Evolutionary conservation across 2,113 vertebrate genomes (phyloP), one percentile per base, ranked within the genome.

Genomic region (Cranoglanis bouderius): DNA sequence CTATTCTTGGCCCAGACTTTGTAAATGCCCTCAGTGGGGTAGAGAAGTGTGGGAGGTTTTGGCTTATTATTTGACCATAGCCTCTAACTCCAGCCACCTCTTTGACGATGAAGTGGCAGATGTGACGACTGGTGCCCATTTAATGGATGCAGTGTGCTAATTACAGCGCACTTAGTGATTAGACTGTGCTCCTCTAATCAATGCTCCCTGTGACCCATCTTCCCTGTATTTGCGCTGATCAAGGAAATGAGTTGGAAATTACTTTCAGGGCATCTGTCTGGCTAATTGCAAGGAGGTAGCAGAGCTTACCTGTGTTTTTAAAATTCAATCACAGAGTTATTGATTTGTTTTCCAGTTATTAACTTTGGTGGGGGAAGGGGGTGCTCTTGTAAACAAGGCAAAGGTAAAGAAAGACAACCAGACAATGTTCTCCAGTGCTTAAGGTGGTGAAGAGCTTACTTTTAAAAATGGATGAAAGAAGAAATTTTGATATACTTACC

Each of bases 171-270:
- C 78, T 74, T n/a, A 24, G 55, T 80, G 74, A 86, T 89, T 86
- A 89, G 53, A 72, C 72, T 63, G 67, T 4, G 65, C 55, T 19
- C 63, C 57, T 84, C 46, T 26, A 89, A 89, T 72, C 18, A 74
- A 88, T 90, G 87, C 65, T 57, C n/a, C 43, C 49, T 32, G 26
- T 82, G 72, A 91, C 90, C 90, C 85, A 87, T 91, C 89, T 82
- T 85, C 80, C 13, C 86, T 21, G 26, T 63, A 82, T 53, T 46
- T 51, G 29, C 83, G 88, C 88, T 32, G 81, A 87, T n/a, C 89
- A 90, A 81, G 88, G 88, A 91, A 91, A 92, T 90, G 13, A 91
- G 90, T 90, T 87, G 82, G 82, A 88, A 83, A 89, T 92, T 93
- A 88, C 88, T 90, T 91, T 88, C 51, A 0, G 53, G 89, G 40